Percentiles rank a stretch among this genome's conserved stretches.
These are phyloP conservation scores for Ceraclea dissimilis DNA, from an alignment of 2,888 invertebrate species.

Conservation along the genomic window DNA sequence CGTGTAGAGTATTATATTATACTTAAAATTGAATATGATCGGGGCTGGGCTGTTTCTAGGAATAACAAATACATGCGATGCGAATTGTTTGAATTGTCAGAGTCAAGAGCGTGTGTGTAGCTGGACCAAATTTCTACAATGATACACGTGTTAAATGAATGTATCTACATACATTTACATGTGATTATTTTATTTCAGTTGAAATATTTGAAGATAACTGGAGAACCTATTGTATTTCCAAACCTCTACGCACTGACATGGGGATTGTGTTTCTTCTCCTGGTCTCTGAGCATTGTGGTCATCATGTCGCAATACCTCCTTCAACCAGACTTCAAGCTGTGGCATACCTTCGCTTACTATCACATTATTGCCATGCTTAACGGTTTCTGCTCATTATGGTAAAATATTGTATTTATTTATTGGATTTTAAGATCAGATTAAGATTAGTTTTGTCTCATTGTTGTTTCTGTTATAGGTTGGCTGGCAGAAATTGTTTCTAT, in stretches of 20 bases:
- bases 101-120: no score
- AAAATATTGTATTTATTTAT: not conserved
- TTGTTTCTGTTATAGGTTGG: no score
- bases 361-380: constrained; percentile 69
- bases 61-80: no score
- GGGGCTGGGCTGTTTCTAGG: no score
- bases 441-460: no score
- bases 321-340: constrained; percentile 62
- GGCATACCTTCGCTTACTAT: constrained; percentile 67
- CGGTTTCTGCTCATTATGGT: constrained; percentile 64
- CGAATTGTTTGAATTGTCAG: no score
- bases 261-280: constrained; percentile 57
- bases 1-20: no score
- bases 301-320: constrained; percentile 63
- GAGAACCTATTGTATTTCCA: constrained; percentile 58
- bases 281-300: constrained; percentile 56
- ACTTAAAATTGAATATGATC: no score
- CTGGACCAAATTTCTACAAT: no score
- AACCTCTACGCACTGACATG: constrained; percentile 57
- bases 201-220: constrained; percentile 54
- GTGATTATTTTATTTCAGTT: constrained; percentile 40
- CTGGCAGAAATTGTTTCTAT: no score
- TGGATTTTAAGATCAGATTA: not conserved
- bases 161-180: no score
- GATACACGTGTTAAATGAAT: no score